Evolutionary conservation across 2,113 vertebrate genomes (phyloP).

Genomic region (Crotophaga sulcirostris): DNA sequence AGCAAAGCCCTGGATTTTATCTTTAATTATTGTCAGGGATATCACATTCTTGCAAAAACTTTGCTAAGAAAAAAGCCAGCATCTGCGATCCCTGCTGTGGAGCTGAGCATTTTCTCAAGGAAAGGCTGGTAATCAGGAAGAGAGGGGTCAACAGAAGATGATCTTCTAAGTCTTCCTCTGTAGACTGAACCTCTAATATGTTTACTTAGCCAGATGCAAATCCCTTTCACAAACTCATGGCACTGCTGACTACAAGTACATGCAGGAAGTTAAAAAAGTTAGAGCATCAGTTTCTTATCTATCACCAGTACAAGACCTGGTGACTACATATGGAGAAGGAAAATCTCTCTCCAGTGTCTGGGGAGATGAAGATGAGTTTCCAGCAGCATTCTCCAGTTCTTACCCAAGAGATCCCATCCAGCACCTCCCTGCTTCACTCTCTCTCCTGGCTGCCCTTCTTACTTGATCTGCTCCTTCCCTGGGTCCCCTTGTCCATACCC

Average conservation of each 20-base stretch:
- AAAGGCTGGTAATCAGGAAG: constrained; percentile 34
- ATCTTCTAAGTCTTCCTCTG: constrained; percentile 31
- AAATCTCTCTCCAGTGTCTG: neutral
- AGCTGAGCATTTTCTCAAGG: constrained; percentile 1
- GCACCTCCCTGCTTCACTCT: neutral
- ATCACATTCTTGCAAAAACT: constrained; percentile 16
- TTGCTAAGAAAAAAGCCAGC: constrained; percentile 18
- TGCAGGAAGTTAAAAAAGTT: neutral
- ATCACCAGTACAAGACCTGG: neutral
- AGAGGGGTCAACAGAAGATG: constrained; percentile 35
- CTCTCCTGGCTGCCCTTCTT: neutral
- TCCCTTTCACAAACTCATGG: neutral
- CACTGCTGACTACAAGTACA: neutral
- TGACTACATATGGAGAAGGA: neutral
- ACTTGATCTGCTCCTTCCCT: neutral
- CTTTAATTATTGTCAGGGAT: neutral
- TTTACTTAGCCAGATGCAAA: constrained; percentile 48
- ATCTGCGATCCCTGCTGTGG: constrained; percentile 11
- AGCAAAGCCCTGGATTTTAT: constrained; percentile 25
- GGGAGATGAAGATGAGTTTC: neutral
- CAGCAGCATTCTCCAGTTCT: neutral
- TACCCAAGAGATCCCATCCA: neutral
- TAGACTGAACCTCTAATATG: constrained; percentile 36
- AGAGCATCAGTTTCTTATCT: neutral
- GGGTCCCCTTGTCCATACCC: neutral